Conservation (phyloP, 92 coral and sea anemone species). For the Metridium senile region DNA sequence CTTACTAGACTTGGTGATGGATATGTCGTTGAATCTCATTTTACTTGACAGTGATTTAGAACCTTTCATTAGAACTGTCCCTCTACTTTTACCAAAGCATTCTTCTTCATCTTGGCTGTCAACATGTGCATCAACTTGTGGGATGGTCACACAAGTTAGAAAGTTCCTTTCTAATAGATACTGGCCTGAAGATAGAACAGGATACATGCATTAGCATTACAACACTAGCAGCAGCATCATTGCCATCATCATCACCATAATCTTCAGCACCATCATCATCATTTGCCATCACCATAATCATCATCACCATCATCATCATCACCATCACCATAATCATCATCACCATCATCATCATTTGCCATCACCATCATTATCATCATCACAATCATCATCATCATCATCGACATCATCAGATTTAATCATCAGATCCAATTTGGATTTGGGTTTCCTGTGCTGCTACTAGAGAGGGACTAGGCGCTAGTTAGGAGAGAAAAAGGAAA, state of each 20-base stretch:
- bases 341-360: too few relatives aligned
- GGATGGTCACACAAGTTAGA: slow-evolving; percentile 51
- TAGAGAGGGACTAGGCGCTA: too few relatives aligned
- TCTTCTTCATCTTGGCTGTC: slow-evolving; percentile 8
- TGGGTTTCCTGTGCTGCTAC: too few relatives aligned
- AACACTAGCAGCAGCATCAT: not conserved
- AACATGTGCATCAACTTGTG: not conserved
- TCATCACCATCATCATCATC: not conserved
- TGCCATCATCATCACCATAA: not conserved
- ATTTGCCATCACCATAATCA: not conserved
- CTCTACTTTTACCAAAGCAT: slow-evolving; percentile 12
- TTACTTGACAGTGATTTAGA: slow-evolving; percentile 13
- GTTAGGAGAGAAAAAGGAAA: too few relatives aligned
- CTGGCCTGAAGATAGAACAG: slow-evolving; percentile 43
- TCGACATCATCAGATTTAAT: too few relatives aligned
- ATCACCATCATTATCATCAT: too few relatives aligned
- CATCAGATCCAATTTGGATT: too few relatives aligned
- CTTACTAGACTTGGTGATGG: slow-evolving; percentile 38
- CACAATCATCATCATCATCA: too few relatives aligned
- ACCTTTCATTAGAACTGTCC: slow-evolving; percentile 54
- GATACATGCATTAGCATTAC: not conserved
- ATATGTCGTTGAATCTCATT: slow-evolving; percentile 58
- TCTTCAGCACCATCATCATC: not conserved
- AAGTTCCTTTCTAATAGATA: slow-evolving; percentile 65
- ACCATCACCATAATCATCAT: too few relatives aligned